Percentiles rank a stretch among this genome's conserved stretches.
Conservation (phyloP, 2,888 invertebrate genomes). For the Norana najaformis region DNA sequence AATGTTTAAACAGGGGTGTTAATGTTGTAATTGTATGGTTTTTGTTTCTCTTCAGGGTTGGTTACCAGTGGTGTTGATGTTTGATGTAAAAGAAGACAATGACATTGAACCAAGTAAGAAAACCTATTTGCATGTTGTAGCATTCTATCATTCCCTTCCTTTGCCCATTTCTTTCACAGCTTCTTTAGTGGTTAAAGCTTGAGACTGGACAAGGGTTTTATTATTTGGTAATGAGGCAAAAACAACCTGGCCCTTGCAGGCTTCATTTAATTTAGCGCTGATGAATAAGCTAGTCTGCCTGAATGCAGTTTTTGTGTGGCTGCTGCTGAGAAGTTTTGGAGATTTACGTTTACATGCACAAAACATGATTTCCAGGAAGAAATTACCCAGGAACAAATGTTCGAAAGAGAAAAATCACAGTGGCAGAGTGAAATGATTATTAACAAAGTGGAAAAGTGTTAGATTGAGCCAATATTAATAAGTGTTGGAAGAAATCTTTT, state of each 20-base stretch:
- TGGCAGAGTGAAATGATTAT: background rate
- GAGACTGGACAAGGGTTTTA: background rate
- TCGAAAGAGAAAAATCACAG: background rate
- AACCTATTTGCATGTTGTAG: background rate
- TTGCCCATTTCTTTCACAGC: background rate
- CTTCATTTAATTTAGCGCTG: background rate
- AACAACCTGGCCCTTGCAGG: background rate
- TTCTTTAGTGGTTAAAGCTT: background rate
- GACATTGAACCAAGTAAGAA: conserved; percentile 71
- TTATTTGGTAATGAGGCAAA: background rate
- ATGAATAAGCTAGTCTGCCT: background rate
- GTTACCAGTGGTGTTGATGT: conserved; percentile 86
- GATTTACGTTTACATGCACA: background rate
- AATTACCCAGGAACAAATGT: too few species aligned
- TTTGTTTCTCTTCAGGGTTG: conserved; percentile 72
- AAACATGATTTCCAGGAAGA: too few species aligned
- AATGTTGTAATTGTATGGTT: background rate
- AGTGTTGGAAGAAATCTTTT: background rate
- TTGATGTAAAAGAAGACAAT: conserved; percentile 75
- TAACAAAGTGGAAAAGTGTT: background rate
- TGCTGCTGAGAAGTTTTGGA: background rate
- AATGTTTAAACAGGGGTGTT: background rate
- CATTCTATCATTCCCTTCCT: background rate
- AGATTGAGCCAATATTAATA: background rate
- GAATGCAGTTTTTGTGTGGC: background rate